Percentiles rank a stretch among this genome's conserved stretches.
These are phyloP conservation scores for Pyralis farinalis DNA, from an alignment of 2,888 invertebrate species.

Conservation along the genomic window DNA sequence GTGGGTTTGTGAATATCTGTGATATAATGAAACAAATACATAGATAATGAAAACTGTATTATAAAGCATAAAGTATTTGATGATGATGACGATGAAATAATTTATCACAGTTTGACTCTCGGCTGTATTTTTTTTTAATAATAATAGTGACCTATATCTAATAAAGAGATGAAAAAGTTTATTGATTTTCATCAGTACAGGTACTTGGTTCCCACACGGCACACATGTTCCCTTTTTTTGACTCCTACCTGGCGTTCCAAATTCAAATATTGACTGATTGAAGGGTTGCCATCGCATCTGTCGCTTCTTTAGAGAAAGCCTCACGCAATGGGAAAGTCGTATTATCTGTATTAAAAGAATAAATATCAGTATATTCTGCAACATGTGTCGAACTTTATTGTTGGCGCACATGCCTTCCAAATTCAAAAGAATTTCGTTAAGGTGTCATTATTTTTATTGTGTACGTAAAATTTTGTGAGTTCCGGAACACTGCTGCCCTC, in stretches of 20 bases:
- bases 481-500: neutral
- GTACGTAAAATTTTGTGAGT: neutral
- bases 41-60: too few species aligned
- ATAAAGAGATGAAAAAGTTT: too few species aligned
- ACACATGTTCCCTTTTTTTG: constrained; percentile 24
- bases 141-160: too few species aligned
- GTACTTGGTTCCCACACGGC: constrained; percentile 31
- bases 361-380: constrained; percentile 30
- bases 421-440: constrained; percentile 7
- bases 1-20: too few species aligned
- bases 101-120: too few species aligned
- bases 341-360: constrained; percentile 8
- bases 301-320: constrained; percentile 59
- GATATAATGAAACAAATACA: too few species aligned
- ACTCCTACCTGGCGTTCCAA: constrained; percentile 22
- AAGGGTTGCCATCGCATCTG: constrained; percentile 73
- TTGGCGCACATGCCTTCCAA: constrained; percentile 22
- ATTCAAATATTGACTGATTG: constrained; percentile 77
- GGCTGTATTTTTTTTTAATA: too few species aligned
- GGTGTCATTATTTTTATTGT: constrained; percentile 19
- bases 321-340: constrained; percentile 43
- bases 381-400: constrained; percentile 50
- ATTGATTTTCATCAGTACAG: too few species aligned
- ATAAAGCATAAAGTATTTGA: too few species aligned
- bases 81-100: too few species aligned